Conservation (phyloP, 2,888 invertebrate species). For the Eupithecia exiguata region DNA sequence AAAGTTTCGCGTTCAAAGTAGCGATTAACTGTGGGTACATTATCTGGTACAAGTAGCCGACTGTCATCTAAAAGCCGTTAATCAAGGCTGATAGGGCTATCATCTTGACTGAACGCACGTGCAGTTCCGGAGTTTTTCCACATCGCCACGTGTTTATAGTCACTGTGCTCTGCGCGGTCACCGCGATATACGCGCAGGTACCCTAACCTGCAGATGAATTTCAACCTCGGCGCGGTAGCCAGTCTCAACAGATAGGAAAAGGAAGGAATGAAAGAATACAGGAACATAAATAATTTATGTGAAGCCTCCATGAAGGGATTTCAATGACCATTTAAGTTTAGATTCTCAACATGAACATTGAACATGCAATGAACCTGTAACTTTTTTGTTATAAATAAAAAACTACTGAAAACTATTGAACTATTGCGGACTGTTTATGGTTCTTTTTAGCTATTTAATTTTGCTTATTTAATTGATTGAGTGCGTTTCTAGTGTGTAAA, state of each 20-base stretch:
- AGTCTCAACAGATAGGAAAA: not conserved
- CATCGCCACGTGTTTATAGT: slow-evolving; percentile 5
- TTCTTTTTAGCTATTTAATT: not conserved
- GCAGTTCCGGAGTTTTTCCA: slow-evolving; percentile 7
- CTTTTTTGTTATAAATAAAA: too few relatives aligned
- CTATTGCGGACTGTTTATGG: not conserved
- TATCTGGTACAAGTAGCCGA: not conserved
- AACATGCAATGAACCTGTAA: too few relatives aligned
- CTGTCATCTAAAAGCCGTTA: not conserved
- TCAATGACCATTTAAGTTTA: not conserved
- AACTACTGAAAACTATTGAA: too few relatives aligned
- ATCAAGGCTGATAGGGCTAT: not conserved
- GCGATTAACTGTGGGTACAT: not conserved
- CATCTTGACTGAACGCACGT: slow-evolving; percentile 7
- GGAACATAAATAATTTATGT: not conserved
- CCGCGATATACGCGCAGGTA: too few relatives aligned
- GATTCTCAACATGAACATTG: not conserved
- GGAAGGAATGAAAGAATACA: not conserved
- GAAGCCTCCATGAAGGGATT: not conserved
- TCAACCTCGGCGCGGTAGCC: not conserved
- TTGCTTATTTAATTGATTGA: not conserved
- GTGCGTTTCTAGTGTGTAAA: not conserved
- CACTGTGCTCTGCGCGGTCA: slow-evolving; percentile 3
- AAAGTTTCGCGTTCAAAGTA: not conserved
- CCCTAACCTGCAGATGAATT: not conserved